These are phyloP conservation scores for Melanostoma scalare DNA, from an alignment of 2,888 invertebrate genomes.

Conservation along the genomic window DNA sequence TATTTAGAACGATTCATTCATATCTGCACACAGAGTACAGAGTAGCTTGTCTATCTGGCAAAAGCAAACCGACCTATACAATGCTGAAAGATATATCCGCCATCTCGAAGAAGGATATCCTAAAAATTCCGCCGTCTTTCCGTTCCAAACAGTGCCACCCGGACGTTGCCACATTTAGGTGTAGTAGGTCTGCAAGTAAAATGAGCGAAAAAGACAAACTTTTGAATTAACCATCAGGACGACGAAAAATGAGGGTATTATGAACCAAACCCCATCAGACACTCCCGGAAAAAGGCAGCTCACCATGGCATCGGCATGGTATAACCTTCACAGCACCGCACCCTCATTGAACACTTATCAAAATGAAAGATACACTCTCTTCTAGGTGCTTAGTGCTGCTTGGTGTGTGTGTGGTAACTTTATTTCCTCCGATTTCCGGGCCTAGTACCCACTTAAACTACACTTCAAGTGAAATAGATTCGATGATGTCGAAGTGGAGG, in stretches of 20 bases:
- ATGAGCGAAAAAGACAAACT: conserved; percentile 47
- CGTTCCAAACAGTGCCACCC: conserved; percentile 2
- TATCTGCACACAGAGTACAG: conserved; percentile 21
- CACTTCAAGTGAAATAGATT: conserved; percentile 60
- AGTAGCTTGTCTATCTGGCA: too few species aligned
- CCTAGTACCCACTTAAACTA: conserved; percentile 48
- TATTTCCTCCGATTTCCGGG: conserved; percentile 66
- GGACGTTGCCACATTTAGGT: too few species aligned
- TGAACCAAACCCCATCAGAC: conserved; percentile 11
- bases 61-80: too few species aligned
- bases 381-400: conserved; percentile 25
- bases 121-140: conserved; percentile 34
- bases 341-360: conserved; percentile 57
- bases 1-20: conserved; percentile 69
- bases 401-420: conserved; percentile 49
- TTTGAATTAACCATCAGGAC: conserved; percentile 68
- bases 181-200: background rate
- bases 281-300: conserved; percentile 5
- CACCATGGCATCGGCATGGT: too few species aligned
- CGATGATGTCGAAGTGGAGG: conserved; percentile 8
- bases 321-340: background rate
- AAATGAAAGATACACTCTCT: conserved; percentile 54
- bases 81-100: too few species aligned
- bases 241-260: background rate
- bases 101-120: conserved; percentile 12